A percentile compares a stretch with the other conserved stretches of the same genome.
Evolutionary conservation across 2,113 vertebrate genomes (phyloP).

Genomic region (Melospiza melodia): DNA sequence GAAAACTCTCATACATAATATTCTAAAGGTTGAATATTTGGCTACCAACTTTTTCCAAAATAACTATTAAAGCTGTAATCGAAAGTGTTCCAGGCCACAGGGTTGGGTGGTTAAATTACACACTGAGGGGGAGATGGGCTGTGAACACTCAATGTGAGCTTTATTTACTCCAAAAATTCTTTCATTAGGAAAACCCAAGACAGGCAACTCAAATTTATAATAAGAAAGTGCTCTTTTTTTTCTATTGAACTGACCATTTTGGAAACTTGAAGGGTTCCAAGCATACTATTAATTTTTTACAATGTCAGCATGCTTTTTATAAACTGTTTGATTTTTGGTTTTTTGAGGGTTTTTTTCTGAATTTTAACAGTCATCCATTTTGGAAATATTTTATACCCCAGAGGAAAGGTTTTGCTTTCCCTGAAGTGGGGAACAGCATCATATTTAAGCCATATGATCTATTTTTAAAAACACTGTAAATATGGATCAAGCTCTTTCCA

Average conservation of each 20-base stretch:
- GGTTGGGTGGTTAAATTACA: conserved; percentile 57
- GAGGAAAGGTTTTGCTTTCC: conserved; percentile 58
- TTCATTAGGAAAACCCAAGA: conserved; percentile 62
- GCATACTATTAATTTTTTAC: conserved; percentile 71
- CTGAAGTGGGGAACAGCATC: conserved; percentile 46
- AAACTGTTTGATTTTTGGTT: conserved; percentile 34
- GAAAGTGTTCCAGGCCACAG: conserved; percentile 62
- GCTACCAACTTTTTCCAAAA: conserved; percentile 56
- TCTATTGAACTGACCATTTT: conserved; percentile 46
- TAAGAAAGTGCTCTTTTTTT: conserved; percentile 22
- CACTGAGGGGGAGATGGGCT: conserved; percentile 9
- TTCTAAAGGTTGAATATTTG: conserved; percentile 69
- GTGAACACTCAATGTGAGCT: conserved; percentile 33
- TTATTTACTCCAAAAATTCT: conserved; percentile 51
- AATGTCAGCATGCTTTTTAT: conserved; percentile 67
- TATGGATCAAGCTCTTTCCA: conserved; percentile 36
- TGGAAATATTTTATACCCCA: conserved; percentile 67
- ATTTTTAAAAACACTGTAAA: conserved; percentile 61
- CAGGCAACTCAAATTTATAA: conserved; percentile 62
- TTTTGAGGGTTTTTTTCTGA: neutral
- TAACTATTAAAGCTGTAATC: conserved; percentile 61
- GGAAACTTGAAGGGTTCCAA: conserved; percentile 63
- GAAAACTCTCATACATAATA: conserved; percentile 54
- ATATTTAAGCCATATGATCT: conserved; percentile 65
- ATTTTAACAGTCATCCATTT: conserved; percentile 45